Conservation (phyloP, 1,140 invertebrate species). For the Drosophila nigromelanica region DNA sequence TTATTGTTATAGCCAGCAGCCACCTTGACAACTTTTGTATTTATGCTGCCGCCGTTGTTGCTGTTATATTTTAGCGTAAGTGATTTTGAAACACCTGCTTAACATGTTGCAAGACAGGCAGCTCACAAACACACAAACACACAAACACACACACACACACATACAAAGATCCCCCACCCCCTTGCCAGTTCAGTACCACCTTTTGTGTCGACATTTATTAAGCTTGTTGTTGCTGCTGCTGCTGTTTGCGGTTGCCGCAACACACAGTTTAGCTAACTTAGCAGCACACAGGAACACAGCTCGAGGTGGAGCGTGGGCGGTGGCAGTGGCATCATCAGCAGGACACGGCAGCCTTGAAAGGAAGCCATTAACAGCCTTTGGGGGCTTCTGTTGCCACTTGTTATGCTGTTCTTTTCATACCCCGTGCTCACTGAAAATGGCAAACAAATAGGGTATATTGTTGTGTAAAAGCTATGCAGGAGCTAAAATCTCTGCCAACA, state of each 20-base stretch:
- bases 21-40: slow-evolving; percentile 37
- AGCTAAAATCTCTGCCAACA: not conserved
- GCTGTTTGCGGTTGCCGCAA: slow-evolving; percentile 69
- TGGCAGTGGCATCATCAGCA: slow-evolving; percentile 1
- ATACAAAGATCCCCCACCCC: not conserved
- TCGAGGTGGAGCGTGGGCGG: not conserved
- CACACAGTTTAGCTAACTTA: slow-evolving; percentile 71
- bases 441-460: not conserved
- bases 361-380: slow-evolving; percentile 76
- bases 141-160: slow-evolving; percentile 6
- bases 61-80: slow-evolving; percentile 69
- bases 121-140: slow-evolving; percentile 6
- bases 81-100: slow-evolving; percentile 80
- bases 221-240: slow-evolving; percentile 59
- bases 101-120: slow-evolving; percentile 71
- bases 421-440: not conserved
- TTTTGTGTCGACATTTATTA: slow-evolving; percentile 80
- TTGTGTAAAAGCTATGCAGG: not conserved
- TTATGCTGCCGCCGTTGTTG: slow-evolving; percentile 38
- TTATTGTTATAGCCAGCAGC: slow-evolving; percentile 22
- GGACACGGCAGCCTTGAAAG: slow-evolving; percentile 55
- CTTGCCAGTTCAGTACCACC: not conserved
- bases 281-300: slow-evolving; percentile 6
- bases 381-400: slow-evolving; percentile 37
- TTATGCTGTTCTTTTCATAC: slow-evolving; percentile 50